These are phyloP conservation scores for Lomographa bimaculata DNA, from an alignment of 2,888 invertebrate genomes.

Conservation along the genomic window DNA sequence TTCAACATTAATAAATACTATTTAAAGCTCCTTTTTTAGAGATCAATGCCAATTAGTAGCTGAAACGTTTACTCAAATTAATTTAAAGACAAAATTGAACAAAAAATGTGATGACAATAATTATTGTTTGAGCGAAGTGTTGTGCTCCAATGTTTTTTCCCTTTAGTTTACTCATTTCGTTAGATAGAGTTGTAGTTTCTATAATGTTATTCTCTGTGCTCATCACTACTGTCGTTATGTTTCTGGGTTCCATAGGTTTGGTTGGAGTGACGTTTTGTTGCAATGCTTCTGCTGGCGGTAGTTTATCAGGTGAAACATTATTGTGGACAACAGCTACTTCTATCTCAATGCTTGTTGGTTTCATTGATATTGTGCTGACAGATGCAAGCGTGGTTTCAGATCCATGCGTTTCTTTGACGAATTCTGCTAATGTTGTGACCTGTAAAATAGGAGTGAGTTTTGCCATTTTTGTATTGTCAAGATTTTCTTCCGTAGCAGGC, in stretches of 20 bases:
- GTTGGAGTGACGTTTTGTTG: slow-evolving; percentile 56
- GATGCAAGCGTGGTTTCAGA: background rate
- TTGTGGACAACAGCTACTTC: slow-evolving; percentile 22
- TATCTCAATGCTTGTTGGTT: slow-evolving; percentile 22
- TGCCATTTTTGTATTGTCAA: slow-evolving; percentile 1
- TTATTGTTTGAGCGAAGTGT: slow-evolving; percentile 10
- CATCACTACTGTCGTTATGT: slow-evolving; percentile 31
- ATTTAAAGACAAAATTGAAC: slow-evolving; percentile 18
- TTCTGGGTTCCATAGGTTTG: slow-evolving; percentile 43
- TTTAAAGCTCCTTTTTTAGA: slow-evolving; percentile 36
- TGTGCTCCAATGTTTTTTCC: slow-evolving; percentile 36
- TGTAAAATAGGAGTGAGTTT: background rate
- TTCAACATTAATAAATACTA: slow-evolving; percentile 35
- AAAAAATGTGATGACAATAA: slow-evolving; percentile 15
- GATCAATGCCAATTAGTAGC: slow-evolving; percentile 38
- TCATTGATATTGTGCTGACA: slow-evolving; percentile 5
- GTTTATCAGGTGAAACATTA: slow-evolving; percentile 31
- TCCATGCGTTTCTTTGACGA: slow-evolving; percentile 11
- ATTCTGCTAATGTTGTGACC: background rate
- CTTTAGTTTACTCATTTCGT: slow-evolving; percentile 7
- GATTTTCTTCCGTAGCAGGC: slow-evolving; percentile 11
- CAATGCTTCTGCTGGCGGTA: slow-evolving; percentile 61
- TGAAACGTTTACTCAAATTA: slow-evolving; percentile 10
- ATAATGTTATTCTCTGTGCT: slow-evolving; percentile 15
- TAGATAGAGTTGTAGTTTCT: slow-evolving; percentile 27